These are phyloP conservation scores for Rallus limicola DNA, from an alignment of 2,113 vertebrate genomes.

Conservation along the genomic window DNA sequence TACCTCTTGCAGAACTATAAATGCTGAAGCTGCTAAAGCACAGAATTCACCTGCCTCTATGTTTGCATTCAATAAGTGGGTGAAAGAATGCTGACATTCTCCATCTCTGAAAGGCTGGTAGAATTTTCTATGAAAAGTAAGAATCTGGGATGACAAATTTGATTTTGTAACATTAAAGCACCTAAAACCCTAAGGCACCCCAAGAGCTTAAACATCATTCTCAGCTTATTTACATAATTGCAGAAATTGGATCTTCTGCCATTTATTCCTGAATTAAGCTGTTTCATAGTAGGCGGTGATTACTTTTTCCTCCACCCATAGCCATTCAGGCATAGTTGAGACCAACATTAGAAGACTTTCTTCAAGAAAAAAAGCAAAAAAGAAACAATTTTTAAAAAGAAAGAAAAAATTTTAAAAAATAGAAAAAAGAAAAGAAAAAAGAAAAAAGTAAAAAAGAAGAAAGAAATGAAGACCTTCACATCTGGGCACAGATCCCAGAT, in stretches of 20 bases:
- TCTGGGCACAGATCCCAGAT: accelerated
- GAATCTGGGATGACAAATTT: no score
- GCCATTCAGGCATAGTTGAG: neutral
- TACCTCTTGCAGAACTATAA: neutral
- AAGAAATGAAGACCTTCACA: neutral
- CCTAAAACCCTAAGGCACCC: neutral
- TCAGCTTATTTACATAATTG: neutral
- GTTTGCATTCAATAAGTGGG: accelerated
- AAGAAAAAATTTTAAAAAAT: accelerated
- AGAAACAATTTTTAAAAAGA: no score
- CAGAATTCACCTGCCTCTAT: neutral
- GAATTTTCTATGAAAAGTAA: neutral
- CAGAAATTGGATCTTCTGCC: neutral
- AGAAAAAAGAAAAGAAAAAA: no score
- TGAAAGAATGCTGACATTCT: neutral
- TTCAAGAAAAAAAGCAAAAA: accelerated
- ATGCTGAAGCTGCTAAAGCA: neutral
- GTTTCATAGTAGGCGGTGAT: neutral
- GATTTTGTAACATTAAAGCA: neutral
- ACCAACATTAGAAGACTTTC: neutral
- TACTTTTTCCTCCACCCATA: neutral
- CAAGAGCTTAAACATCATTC: neutral
- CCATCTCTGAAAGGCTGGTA: neutral
- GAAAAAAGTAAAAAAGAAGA: no score
- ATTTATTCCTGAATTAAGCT: neutral